These are phyloP conservation scores for Euproctis similis DNA, from an alignment of 2,888 invertebrate species.

Conservation along the genomic window DNA sequence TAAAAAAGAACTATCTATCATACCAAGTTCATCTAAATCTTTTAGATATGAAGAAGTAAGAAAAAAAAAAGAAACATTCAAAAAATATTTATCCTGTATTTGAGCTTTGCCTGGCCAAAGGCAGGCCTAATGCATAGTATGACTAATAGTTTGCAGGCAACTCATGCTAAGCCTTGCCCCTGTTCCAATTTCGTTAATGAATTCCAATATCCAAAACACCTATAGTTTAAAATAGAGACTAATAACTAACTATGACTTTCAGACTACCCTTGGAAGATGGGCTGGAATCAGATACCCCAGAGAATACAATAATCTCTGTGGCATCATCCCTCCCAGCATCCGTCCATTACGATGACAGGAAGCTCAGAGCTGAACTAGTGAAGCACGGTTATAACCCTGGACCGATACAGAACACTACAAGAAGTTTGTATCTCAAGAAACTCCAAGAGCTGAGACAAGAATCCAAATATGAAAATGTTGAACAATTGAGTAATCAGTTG, in stretches of 20 bases:
- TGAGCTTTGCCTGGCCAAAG: too few relatives aligned
- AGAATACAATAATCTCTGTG: conserved; percentile 56
- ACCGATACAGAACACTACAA: conserved; percentile 86
- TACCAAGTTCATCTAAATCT: too few relatives aligned
- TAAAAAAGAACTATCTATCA: too few relatives aligned
- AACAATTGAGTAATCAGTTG: conserved; percentile 6
- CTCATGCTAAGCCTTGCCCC: too few relatives aligned
- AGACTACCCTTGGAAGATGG: conserved; percentile 56
- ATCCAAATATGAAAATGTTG: conserved; percentile 13
- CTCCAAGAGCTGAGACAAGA: conserved; percentile 76
- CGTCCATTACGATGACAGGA: conserved; percentile 80
- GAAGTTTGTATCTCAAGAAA: conserved; percentile 84
- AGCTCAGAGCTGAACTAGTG: conserved; percentile 78
- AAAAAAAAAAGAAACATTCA: too few relatives aligned
- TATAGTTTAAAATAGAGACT: not conserved
- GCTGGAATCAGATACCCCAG: conserved; percentile 35
- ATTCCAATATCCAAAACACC: too few relatives aligned
- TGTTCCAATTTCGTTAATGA: too few relatives aligned
- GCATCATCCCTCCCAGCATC: conserved; percentile 76
- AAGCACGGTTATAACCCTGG: conserved; percentile 83
- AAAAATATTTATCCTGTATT: too few relatives aligned
- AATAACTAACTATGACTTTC: too few relatives aligned
- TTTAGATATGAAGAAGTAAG: too few relatives aligned
- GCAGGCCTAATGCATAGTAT: too few relatives aligned
- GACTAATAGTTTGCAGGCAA: too few relatives aligned